Evolutionary conservation across 2,888 invertebrate genomes (phyloP), one percentile per base, ranked within the genome.

Genomic region (Aphodius granarius): DNA sequence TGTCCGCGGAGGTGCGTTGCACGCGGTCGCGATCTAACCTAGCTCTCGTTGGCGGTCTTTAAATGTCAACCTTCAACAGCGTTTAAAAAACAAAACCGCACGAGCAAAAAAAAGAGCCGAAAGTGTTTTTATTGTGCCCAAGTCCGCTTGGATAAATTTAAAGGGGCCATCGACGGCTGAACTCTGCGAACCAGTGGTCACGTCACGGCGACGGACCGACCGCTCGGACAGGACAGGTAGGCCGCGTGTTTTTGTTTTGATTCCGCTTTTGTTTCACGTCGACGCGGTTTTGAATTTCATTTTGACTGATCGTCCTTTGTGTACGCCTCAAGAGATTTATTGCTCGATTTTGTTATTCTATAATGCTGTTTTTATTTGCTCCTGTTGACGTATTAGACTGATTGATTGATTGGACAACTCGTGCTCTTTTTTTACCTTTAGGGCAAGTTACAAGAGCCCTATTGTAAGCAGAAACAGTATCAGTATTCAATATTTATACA

Each of bases 231-330:
- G 73, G 73, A 66, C 73, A 76, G 76, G 76, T 76, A 73, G 73
- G 76, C 73, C 73, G 76, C 71, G 73, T 71, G 76, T 66, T 71
- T 73, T 72, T 71, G 70, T 75, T 75, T 23, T 68, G 21, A 64
- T 73, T 75, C 73, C 20, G 21, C 22, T 70, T 72, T 66, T 63
- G 19, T 75, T 73, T 66, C 66, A 63, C 19, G 16, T 66, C 20
- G 65, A 17, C 43, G 16, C 20, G 20, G 20, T 68, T 22, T 68
- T 18, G 20, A 22, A 68, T 20, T 21, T 68, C 19, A 20, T 68
- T 18, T 20, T 21, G 22, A 68, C 68, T 16, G 20, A 68, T 68
- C 68, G 68, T 22, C 22, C 20, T 19, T 68, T 66, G 21, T 21
- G 18, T 20, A 16, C 21, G 5, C 15, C 15, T 66, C 17, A 16